These are phyloP conservation scores for Sipunculus nudus DNA, from an alignment of 2,888 invertebrate species.

Conservation along the genomic window DNA sequence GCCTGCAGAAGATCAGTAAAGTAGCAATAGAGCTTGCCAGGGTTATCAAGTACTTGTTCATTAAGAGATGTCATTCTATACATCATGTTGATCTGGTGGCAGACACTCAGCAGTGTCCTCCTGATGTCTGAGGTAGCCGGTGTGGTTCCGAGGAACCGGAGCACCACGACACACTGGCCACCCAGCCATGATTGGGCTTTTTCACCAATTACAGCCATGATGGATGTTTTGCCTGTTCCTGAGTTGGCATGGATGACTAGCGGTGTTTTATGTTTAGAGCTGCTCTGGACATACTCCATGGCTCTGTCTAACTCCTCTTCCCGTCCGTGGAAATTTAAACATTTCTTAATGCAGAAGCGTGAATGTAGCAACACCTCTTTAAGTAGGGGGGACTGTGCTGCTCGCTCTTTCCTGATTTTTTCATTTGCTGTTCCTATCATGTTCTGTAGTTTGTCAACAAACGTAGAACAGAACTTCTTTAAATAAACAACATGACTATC, in stretches of 20 bases:
- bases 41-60: too few relatives aligned
- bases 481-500: too few relatives aligned
- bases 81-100: slow-evolving; percentile 38
- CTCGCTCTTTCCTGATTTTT: too few relatives aligned
- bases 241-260: slow-evolving; percentile 17
- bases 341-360: slow-evolving; percentile 54
- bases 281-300: slow-evolving; percentile 32
- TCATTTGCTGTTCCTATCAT: too few relatives aligned
- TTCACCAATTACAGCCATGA: slow-evolving; percentile 29
- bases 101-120: slow-evolving; percentile 35
- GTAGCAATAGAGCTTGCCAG: too few relatives aligned
- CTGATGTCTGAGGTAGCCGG: slow-evolving; percentile 38
- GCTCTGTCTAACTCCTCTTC: slow-evolving; percentile 41
- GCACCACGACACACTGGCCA: slow-evolving; percentile 32
- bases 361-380: slow-evolving; percentile 58
- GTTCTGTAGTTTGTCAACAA: too few relatives aligned
- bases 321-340: slow-evolving; percentile 57
- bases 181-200: slow-evolving; percentile 23
- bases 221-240: slow-evolving; percentile 36
- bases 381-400: too few relatives aligned
- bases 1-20: too few relatives aligned
- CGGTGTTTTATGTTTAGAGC: slow-evolving; percentile 2
- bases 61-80: slow-evolving; percentile 37
- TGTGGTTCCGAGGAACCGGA: slow-evolving; percentile 47
- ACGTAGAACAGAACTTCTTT: too few relatives aligned